phyloP scores from a whole-genome alignment of 2,797 vertebrate species.

The Pseudopleuronectes americanus region DNA sequence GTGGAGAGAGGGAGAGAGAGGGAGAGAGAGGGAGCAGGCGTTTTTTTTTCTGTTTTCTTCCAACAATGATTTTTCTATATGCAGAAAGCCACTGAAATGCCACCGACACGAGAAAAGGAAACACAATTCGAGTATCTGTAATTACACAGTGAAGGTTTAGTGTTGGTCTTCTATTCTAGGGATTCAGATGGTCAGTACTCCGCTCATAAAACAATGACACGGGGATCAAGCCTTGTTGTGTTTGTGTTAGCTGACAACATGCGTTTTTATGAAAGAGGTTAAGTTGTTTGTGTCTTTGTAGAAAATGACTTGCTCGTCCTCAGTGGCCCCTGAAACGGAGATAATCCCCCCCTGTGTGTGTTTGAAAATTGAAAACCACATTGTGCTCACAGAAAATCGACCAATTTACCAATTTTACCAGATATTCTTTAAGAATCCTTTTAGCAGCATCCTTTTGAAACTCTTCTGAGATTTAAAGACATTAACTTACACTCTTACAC shows the following conservation, averaged over 20 bases:
- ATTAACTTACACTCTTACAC: neutral
- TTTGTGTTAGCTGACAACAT: constrained; percentile 28
- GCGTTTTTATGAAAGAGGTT: constrained; percentile 30
- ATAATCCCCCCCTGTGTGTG: no score
- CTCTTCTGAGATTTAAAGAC: neutral
- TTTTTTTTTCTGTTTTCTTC: constrained; percentile 72
- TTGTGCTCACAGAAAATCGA: no score
- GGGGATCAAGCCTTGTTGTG: constrained; percentile 2
- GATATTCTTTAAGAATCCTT: neutral
- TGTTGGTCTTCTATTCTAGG: constrained; percentile 22
- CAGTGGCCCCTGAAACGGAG: constrained; percentile 25
- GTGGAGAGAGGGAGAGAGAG: no score
- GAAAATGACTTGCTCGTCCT: neutral
- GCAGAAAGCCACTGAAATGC: constrained; percentile 59
- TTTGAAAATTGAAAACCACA: no score
- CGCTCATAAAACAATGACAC: constrained; percentile 26
- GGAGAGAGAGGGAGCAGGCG: constrained; percentile 30
- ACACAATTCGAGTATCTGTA: constrained; percentile 67
- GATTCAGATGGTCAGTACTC: constrained; percentile 50
- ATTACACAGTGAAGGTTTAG: constrained; percentile 59
- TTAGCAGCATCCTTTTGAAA: no score
- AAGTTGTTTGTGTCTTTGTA: constrained; percentile 30
- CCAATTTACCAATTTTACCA: no score
- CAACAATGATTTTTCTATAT: constrained; percentile 64
- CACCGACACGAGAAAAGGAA: constrained; percentile 2